phyloP scores from a whole-genome alignment of 2,113 vertebrate genomes.

The Gavia stellata region DNA sequence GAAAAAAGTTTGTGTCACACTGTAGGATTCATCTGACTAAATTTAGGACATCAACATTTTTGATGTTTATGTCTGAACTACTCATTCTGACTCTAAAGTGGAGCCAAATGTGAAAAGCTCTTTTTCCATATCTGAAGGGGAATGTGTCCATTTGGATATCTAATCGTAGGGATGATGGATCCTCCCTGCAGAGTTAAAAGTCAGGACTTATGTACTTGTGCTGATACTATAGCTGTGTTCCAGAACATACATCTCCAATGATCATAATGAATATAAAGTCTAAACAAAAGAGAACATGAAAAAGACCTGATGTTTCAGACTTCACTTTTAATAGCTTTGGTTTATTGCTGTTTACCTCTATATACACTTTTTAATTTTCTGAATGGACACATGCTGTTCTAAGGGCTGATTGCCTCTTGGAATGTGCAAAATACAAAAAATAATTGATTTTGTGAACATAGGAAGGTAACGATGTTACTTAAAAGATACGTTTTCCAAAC shows the following conservation, averaged over 20 bases:
- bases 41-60: neutral
- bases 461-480: neutral
- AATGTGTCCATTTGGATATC: neutral
- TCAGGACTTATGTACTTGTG: neutral
- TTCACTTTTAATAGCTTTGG: neutral
- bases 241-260: neutral
- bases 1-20: neutral
- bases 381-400: neutral
- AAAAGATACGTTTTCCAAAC: neutral
- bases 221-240: neutral
- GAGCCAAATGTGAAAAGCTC: neutral
- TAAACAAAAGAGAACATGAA: neutral
- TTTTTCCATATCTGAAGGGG: neutral
- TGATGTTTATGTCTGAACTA: neutral
- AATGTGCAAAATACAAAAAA: neutral
- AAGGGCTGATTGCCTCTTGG: neutral
- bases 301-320: neutral
- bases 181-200: neutral
- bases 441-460: neutral
- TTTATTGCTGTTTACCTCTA: neutral
- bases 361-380: neutral
- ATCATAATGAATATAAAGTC: neutral
- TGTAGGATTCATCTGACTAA: neutral
- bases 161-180: neutral
- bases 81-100: neutral